Evolutionary conservation across 2,888 invertebrate species (phyloP).

Genomic region (Drosophila birchii): DNA sequence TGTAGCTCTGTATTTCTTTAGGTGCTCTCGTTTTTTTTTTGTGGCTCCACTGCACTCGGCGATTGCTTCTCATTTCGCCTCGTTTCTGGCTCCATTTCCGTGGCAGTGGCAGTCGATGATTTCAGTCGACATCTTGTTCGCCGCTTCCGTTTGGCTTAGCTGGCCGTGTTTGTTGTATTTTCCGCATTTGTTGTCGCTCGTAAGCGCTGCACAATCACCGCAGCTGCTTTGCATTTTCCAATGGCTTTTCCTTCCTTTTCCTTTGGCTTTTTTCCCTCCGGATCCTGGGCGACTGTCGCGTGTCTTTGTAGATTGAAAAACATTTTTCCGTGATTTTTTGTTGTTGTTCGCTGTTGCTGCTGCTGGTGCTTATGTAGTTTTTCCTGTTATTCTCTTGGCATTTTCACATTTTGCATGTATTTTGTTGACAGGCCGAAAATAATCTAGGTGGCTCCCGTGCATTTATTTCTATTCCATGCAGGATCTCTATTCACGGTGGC

Average conservation of each 20-base stretch:
- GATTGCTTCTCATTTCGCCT: conserved; percentile 53
- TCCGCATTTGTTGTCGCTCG: conserved; percentile 38
- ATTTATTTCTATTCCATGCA: conserved; percentile 47
- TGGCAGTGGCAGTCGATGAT: conserved; percentile 67
- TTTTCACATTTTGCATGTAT: conserved; percentile 63
- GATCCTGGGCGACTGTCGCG: conserved; percentile 53
- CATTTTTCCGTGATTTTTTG: conserved; percentile 65
- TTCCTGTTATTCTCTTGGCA: conserved; percentile 50
- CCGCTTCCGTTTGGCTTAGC: conserved; percentile 47
- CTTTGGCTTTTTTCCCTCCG: background rate
- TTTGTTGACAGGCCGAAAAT: conserved; percentile 66
- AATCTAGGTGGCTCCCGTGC: conserved; percentile 56
- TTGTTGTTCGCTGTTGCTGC: conserved; percentile 22
- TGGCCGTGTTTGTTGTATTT: conserved; percentile 21
- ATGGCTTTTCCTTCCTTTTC: conserved; percentile 42
- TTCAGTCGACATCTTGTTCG: conserved; percentile 78
- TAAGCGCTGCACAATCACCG: conserved; percentile 62
- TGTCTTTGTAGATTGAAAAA: conserved; percentile 71
- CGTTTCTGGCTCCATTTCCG: conserved; percentile 69
- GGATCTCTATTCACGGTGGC: conserved; percentile 32
- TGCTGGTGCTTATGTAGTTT: conserved; percentile 44
- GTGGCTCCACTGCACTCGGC: conserved; percentile 18
- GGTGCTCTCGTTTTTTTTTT: background rate
- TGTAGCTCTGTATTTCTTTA: background rate
- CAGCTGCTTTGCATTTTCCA: conserved; percentile 78